phyloP scores from a whole-genome alignment of 2,888 invertebrate genomes.

The Nowickia ferox region DNA sequence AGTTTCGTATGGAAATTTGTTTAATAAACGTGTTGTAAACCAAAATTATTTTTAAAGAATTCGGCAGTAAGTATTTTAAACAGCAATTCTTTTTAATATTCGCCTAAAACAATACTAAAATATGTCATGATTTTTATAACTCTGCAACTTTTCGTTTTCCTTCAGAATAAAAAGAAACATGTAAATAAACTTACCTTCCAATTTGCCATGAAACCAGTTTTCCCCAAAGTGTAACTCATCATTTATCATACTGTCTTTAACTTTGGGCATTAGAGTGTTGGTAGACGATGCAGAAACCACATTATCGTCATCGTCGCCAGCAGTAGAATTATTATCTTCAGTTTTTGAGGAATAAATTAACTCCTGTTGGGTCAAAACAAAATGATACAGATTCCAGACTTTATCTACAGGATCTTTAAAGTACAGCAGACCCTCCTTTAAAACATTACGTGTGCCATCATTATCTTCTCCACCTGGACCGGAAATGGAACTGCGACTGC shows the following conservation, averaged over 20 bases:
- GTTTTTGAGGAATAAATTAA: constrained; percentile 88
- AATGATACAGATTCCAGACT: constrained; percentile 97
- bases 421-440: constrained; percentile 95
- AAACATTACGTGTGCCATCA: constrained; percentile 91
- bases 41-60: too few relatives aligned
- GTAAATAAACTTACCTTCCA: constrained; percentile 84
- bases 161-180: neutral
- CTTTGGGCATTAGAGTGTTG: constrained; percentile 83
- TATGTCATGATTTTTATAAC: too few relatives aligned
- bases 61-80: too few relatives aligned
- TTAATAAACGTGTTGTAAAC: neutral
- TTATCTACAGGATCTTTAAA: constrained; percentile 94
- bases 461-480: constrained; percentile 82
- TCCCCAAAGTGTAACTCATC: constrained; percentile 96
- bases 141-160: too few relatives aligned
- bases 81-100: neutral
- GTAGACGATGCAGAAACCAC: constrained; percentile 75
- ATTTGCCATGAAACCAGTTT: constrained; percentile 96
- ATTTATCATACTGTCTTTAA: constrained; percentile 88
- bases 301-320: constrained; percentile 85
- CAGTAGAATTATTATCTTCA: constrained; percentile 85
- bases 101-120: neutral
- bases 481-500: constrained; percentile 77
- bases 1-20: neutral
- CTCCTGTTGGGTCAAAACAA: constrained; percentile 94